Evolutionary conservation across 1,140 invertebrate species (phyloP), one percentile per base, ranked within the genome.

Genomic region (Drosophila willistoni): DNA sequence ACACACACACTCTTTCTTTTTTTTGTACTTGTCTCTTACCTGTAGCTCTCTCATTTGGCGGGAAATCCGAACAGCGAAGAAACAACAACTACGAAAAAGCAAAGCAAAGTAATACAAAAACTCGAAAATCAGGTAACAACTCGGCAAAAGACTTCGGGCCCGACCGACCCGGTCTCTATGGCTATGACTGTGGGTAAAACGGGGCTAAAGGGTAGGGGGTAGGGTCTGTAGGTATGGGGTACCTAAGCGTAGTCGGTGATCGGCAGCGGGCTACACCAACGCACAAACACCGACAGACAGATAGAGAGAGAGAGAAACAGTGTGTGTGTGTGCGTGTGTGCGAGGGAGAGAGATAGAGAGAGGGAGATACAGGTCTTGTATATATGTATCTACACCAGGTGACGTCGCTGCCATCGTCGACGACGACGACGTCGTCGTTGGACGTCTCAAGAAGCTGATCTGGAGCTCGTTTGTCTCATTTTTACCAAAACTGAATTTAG

Each of bases 401-500:
- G 57, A 42, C 69, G 75, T 63, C 76, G 76, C 63, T 39, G 71
- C 47, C 56, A 55, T 22, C 61, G 63, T 36, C 69, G 73, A 36
- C 59, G 36, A 42, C 73, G 73, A 57, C 36, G 34, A 12, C 10
- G 73, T 62, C 36, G 34, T 36, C 10, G 34, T 36, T 47, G 59
- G 39, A 62, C 76, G 85, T 89, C 81, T 90, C 85, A 85, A 90
- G 85, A 90, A 90, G 79, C 79, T 90, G 86, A 90, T 90, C 86
- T 87, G 82, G 67, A 87, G 86, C 86, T 84, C 86, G 86, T 87
- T 90, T 90, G 81, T 87, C 87, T 82, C 79, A 79, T 90, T 90
- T 89, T 86, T 79, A 90, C 86, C 86, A 86, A 90, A 90, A 90
- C 89, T 90, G 79, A 90, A 90, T 84, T 90, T 90, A 90, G 87